phyloP scores from a whole-genome alignment of 2,888 invertebrate genomes.

The Oligia strigilis region DNA sequence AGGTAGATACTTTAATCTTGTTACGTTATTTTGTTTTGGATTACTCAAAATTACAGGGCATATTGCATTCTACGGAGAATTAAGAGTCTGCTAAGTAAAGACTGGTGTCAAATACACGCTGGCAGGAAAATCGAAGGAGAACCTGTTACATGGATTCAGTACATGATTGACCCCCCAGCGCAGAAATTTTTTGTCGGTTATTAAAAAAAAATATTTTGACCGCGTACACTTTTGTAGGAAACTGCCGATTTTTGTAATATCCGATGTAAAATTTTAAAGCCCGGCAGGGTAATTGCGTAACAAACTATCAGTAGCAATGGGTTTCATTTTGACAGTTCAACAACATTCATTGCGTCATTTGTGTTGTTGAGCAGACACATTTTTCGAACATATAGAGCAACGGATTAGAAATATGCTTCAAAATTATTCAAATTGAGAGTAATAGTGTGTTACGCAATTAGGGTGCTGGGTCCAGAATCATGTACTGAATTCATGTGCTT shows the following conservation, averaged over 20 bases:
- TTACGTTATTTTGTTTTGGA: conserved; percentile 60
- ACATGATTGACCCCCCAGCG: background rate
- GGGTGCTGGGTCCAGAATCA: too few relatives aligned
- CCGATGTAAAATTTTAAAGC: background rate
- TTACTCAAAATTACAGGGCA: conserved; percentile 57
- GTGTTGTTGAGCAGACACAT: too few relatives aligned
- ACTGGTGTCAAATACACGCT: background rate
- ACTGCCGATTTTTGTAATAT: background rate
- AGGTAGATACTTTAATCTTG: conserved; percentile 42
- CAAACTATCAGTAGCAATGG: too few relatives aligned
- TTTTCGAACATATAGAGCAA: too few relatives aligned
- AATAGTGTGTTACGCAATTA: too few relatives aligned
- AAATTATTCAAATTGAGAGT: too few relatives aligned
- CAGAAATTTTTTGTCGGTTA: background rate
- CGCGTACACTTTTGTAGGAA: too few relatives aligned
- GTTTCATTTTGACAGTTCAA: too few relatives aligned
- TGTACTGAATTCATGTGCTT: background rate
- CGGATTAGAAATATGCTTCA: too few relatives aligned
- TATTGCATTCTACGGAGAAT: conserved; percentile 33
- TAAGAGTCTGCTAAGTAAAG: conserved; percentile 15
- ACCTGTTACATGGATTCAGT: background rate
- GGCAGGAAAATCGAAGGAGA: background rate
- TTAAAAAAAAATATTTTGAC: too few relatives aligned
- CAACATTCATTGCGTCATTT: too few relatives aligned
- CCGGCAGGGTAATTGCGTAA: too few relatives aligned